Evolutionary conservation across 2,113 vertebrate genomes (phyloP).

Genomic region (Pituophis catenifer): DNA sequence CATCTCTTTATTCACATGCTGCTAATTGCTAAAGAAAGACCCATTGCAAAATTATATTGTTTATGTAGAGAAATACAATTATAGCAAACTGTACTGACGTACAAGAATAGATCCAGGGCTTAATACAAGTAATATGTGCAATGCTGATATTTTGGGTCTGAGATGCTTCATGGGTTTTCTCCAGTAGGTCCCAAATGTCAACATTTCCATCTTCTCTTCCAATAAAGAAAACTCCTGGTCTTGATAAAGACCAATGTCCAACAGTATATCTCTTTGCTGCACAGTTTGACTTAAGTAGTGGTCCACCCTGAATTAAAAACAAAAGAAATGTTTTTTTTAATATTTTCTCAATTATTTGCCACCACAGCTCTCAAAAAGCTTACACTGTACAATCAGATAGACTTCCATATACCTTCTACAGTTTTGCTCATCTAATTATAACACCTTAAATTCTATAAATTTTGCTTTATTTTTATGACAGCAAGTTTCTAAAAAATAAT

Average conservation of each 20-base stretch:
- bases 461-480: not conserved
- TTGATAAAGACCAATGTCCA: conserved; percentile 88
- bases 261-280: conserved; percentile 70
- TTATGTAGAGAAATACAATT: not conserved
- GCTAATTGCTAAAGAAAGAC: not conserved
- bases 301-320: conserved; percentile 70
- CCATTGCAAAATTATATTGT: not conserved
- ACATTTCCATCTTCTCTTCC: conserved; percentile 85
- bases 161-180: conserved; percentile 78
- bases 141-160: conserved; percentile 74
- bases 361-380: not conserved
- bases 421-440: not conserved
- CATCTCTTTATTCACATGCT: not conserved
- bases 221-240: conserved; percentile 86
- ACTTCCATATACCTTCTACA: not conserved
- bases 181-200: conserved; percentile 91
- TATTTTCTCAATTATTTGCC: not conserved
- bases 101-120: conserved; percentile 77
- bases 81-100: conserved; percentile 50
- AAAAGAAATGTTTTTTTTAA: not conserved
- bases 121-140: conserved; percentile 79
- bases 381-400: not conserved
- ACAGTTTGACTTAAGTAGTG: conserved; percentile 74
- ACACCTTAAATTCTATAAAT: not conserved
- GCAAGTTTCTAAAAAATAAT: not conserved